Percentiles rank a stretch among this genome's conserved stretches.
phyloP scores from a whole-genome alignment of 2,888 invertebrate species.

The Microctonus hyperodae region DNA sequence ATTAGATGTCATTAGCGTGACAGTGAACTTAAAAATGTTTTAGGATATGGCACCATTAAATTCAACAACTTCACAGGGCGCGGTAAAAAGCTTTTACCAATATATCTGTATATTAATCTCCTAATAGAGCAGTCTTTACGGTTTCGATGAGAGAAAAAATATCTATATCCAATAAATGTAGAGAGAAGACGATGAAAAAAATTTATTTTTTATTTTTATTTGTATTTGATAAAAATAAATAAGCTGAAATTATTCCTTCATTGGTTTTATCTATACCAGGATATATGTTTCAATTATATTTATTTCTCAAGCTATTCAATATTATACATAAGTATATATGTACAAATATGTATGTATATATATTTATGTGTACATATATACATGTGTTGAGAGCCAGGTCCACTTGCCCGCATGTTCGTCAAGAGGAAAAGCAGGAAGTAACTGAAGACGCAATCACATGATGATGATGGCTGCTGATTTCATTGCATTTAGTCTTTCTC shows the following conservation, averaged over 20 bases:
- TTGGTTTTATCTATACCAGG: conserved; percentile 31
- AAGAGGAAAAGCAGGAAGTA: conserved; percentile 16
- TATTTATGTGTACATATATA: conserved; percentile 25
- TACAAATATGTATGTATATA: too few species aligned
- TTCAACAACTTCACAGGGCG: conserved; percentile 21
- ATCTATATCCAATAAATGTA: conserved; percentile 6
- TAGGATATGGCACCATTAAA: conserved; percentile 29
- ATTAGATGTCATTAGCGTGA: conserved; percentile 40
- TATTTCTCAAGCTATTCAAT: too few species aligned
- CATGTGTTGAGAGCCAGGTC: conserved; percentile 15
- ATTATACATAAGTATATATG: too few species aligned
- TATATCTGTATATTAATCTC: too few species aligned
- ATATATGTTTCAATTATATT: background rate
- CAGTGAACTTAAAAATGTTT: conserved; percentile 30
- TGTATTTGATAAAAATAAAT: conserved; percentile 14
- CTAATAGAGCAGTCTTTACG: conserved; percentile 22
- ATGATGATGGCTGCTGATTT: conserved; percentile 27
- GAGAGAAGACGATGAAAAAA: background rate
- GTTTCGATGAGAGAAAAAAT: conserved; percentile 18
- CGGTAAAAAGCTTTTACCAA: conserved; percentile 16
- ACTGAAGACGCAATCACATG: conserved; percentile 23
- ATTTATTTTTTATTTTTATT: conserved; percentile 37
- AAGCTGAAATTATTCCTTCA: conserved; percentile 22
- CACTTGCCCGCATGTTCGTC: conserved; percentile 24
- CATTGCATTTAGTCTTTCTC: conserved; percentile 8